phyloP scores from a whole-genome alignment of 2,888 invertebrate genomes.

The Leptogaster cylindrica region DNA sequence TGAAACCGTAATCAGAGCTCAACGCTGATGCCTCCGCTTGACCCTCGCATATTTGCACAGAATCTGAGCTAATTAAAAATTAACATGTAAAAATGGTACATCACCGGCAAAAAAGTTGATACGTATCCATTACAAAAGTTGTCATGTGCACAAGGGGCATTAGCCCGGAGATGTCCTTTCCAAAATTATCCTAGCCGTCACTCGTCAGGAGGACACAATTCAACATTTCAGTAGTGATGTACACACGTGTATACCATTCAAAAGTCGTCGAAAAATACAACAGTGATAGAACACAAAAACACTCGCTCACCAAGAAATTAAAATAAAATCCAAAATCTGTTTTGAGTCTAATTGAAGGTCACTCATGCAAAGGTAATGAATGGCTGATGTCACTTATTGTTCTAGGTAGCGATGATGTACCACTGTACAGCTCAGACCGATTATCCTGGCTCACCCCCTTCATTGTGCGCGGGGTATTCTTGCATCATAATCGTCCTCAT shows the following conservation, averaged over 20 bases:
- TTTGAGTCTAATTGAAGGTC: slow-evolving; percentile 53
- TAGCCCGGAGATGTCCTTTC: not conserved
- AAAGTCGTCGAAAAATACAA: not conserved
- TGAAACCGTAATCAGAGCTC: not conserved
- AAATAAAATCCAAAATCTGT: slow-evolving; percentile 35
- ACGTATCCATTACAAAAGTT: slow-evolving; percentile 21
- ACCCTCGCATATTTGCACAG: not conserved
- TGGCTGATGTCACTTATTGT: slow-evolving; percentile 38
- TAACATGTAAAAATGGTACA: slow-evolving; percentile 4
- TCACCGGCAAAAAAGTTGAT: not conserved
- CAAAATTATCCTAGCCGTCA: slow-evolving; percentile 12
- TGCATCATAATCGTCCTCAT: slow-evolving; percentile 29
- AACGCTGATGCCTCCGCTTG: not conserved
- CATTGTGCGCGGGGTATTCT: slow-evolving; percentile 30
- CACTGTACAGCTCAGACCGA: slow-evolving; percentile 8
- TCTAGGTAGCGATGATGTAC: slow-evolving; percentile 8
- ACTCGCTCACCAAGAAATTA: slow-evolving; percentile 18
- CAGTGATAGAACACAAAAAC: slow-evolving; percentile 1
- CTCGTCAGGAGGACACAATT: not conserved
- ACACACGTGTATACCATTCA: not conserved
- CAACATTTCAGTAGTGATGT: not conserved
- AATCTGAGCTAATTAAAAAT: slow-evolving; percentile 3
- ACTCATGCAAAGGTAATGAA: slow-evolving; percentile 54
- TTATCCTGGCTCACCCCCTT: slow-evolving; percentile 28
- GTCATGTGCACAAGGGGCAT: slow-evolving; percentile 31